Base-by-base conservation (phyloP, 2,113 vertebrate genomes). In the Paraplagusia blochii region DNA sequence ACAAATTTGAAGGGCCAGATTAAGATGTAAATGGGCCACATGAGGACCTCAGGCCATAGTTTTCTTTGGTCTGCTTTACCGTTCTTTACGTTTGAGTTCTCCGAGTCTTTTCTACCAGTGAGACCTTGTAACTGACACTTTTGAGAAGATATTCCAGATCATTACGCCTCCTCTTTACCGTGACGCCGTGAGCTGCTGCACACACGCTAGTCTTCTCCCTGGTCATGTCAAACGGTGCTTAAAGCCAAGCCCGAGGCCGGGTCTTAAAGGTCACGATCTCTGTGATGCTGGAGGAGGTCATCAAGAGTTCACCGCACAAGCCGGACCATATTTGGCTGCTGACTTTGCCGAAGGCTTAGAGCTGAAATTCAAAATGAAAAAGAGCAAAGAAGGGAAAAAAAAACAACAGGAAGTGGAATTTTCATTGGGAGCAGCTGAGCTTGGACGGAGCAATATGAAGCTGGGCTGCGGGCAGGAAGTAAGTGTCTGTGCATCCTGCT, bases 391-490 rank as follows among this genome's bases (percentile, higher is more conserved):
- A 1, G 62, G 72, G 58, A 53, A 59, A 54, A 40, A 18, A 63
- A 58, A 63, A 65, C 69, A 68, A 50, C 51, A 67, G 45, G 47
- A 87, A 82, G 69, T 84, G 88, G 85, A 89, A 86, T 64, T 57
- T 84, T 91, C 77, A 86, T 91, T 78, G 79, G 90, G 82, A 90
- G 69, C 90, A 92, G 90, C 87, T 89, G 90, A 85, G 79, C 75
- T 72, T 78, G 49, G 47, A 78, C 72, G 85, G 74, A 57, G 71
- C 82, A 86, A 89, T 77, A 86, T 77, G 63, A 82, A 81, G 69
- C 59, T 34, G 69, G 63, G 66, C 69, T 84, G 79, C 72, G 77
- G 80, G 81, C 82, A 89, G 89, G 87, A 90, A 88, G 83, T 59
- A 79, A 69, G 71, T 58, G 57, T 56, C 51, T 40, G 38, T 40